phyloP scores from a whole-genome alignment of 35 echinoderm and acorn worm species.

The Apostichopus parvimensis region DNA sequence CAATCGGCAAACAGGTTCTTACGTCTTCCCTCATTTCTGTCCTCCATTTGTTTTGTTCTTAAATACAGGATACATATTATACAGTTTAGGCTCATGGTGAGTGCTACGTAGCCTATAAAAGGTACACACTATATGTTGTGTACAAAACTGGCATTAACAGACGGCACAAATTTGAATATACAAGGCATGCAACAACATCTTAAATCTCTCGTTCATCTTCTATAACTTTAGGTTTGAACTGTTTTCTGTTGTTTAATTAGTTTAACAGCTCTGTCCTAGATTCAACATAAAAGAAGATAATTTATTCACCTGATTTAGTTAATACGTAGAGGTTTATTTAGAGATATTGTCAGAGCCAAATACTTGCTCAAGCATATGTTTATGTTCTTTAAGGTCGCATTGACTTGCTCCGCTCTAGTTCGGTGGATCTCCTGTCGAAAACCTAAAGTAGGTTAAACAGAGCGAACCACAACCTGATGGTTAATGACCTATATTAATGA shows the following conservation, averaged over 20 bases:
- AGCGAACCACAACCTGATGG: not conserved
- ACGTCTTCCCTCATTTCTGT: too few relatives aligned
- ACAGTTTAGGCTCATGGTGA: too few relatives aligned
- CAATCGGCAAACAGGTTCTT: too few relatives aligned
- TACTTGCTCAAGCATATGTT: constrained; percentile 13
- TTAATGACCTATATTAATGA: not conserved
- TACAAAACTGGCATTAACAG: too few relatives aligned
- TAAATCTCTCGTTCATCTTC: not conserved
- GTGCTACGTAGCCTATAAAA: too few relatives aligned
- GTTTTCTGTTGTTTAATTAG: not conserved
- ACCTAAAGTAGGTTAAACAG: not conserved
- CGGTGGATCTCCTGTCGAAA: not conserved
- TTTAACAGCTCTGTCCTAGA: constrained; percentile 16
- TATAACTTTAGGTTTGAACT: not conserved
- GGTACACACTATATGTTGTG: too few relatives aligned
- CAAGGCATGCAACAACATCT: too few relatives aligned
- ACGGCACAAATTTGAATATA: too few relatives aligned
- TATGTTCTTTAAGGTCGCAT: not conserved
- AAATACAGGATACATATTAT: too few relatives aligned
- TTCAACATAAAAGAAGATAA: constrained; percentile 7
- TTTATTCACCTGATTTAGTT: constrained; percentile 12
- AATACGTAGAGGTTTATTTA: not conserved
- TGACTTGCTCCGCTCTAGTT: not conserved
- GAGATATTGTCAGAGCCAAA: not conserved
- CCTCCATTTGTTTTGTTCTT: too few relatives aligned